phyloP scores from a whole-genome alignment of 2,113 vertebrate species.

The Trematomus loennbergii region DNA sequence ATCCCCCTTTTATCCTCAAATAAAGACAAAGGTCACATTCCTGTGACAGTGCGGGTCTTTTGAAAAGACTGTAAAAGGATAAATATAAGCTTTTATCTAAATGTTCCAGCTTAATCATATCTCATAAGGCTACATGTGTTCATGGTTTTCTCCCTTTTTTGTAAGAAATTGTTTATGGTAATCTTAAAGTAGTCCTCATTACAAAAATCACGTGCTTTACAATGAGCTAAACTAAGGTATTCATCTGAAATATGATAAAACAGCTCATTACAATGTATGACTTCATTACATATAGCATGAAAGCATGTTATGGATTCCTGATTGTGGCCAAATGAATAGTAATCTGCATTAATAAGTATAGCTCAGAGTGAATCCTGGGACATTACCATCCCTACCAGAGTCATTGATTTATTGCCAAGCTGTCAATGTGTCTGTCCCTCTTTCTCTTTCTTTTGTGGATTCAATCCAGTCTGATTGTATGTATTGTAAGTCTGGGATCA shows the following conservation, averaged over 20 bases:
- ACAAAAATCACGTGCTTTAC: neutral
- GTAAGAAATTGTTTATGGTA: too few relatives aligned
- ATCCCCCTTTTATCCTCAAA: neutral
- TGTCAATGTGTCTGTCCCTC: neutral
- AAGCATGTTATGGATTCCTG: neutral
- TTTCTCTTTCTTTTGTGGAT: too few relatives aligned
- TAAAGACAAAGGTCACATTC: conserved; percentile 53
- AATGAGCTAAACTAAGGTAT: neutral
- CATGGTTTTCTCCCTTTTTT: neutral
- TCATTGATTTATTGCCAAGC: neutral
- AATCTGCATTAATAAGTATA: neutral
- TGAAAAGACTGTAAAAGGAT: neutral
- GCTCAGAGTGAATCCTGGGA: neutral
- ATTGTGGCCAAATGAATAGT: neutral
- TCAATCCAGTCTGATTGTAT: neutral
- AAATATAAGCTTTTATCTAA: neutral
- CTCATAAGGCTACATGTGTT: too few relatives aligned
- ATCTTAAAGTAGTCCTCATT: neutral
- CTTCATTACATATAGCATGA: neutral
- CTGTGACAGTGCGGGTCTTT: conserved; percentile 9
- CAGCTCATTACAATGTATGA: neutral
- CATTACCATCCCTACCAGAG: neutral
- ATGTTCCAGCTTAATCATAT: neutral
- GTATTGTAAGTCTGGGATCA: neutral
- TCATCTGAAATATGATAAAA: neutral